Conservation (phyloP, 2,113 vertebrate genomes). For the Sigmodon hispidus region DNA sequence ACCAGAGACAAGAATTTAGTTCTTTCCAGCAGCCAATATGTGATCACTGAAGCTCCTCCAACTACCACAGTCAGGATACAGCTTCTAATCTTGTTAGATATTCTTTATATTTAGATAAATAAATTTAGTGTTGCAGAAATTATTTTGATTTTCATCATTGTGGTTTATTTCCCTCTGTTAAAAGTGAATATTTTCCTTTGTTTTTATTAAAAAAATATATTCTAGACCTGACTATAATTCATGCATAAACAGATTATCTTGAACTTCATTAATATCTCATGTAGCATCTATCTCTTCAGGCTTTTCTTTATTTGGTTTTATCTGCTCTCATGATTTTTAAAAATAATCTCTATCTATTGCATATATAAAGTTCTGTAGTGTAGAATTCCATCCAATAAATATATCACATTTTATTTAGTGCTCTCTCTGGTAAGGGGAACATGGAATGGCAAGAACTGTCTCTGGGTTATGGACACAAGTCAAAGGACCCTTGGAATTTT, state of each 20-base stretch:
- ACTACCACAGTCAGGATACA: conserved; percentile 50
- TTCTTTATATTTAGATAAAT: background rate
- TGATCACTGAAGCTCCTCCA: conserved; percentile 65
- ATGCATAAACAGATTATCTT: too few relatives aligned
- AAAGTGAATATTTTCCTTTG: background rate
- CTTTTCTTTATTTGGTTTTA: too few relatives aligned
- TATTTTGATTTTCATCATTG: background rate
- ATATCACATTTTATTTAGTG: background rate
- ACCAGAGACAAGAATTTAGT: conserved; percentile 67
- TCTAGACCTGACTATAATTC: too few relatives aligned
- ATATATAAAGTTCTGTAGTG: background rate
- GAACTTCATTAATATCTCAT: too few relatives aligned
- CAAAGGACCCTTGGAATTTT: background rate
- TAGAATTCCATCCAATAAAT: background rate
- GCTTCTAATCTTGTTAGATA: background rate
- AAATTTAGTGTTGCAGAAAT: background rate
- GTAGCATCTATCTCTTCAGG: too few relatives aligned
- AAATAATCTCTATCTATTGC: background rate
- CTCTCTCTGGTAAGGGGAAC: background rate
- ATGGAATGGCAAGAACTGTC: background rate
- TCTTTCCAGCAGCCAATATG: conserved; percentile 64
- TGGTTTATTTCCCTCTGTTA: background rate
- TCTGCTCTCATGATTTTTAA: background rate
- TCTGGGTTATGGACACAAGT: background rate
- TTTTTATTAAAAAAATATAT: too few relatives aligned